phyloP scores from a whole-genome alignment of 2,888 invertebrate genomes.

The Drosophila prolongata region DNA sequence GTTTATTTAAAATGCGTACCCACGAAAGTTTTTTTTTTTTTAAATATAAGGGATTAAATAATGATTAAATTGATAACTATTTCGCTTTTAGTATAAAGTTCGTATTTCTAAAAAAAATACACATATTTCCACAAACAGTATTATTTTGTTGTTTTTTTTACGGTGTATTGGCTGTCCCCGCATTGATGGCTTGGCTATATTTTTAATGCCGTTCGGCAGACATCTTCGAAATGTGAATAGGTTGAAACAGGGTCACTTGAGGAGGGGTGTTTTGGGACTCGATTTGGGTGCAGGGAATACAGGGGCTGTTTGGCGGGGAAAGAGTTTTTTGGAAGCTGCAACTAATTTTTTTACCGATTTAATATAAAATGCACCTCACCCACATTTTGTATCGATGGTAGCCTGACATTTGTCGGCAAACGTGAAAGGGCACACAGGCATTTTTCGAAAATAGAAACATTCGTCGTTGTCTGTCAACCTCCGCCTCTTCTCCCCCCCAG shows the following conservation, averaged over 20 bases:
- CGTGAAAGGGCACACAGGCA: constrained; percentile 69
- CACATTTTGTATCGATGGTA: constrained; percentile 5
- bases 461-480: constrained; percentile 47
- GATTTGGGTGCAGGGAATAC: not conserved
- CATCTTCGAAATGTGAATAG: constrained; percentile 73
- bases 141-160: not conserved
- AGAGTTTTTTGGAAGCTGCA: constrained; percentile 22
- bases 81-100: too few relatives aligned
- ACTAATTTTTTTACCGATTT: constrained; percentile 55
- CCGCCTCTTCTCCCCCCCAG: not conserved
- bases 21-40: too few relatives aligned
- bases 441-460: constrained; percentile 66
- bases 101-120: too few relatives aligned
- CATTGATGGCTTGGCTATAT: constrained; percentile 60
- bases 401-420: constrained; percentile 66
- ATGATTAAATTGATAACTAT: too few relatives aligned
- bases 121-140: too few relatives aligned
- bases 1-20: too few relatives aligned
- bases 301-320: not conserved
- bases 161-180: constrained; percentile 5
- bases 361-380: too few relatives aligned
- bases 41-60: too few relatives aligned
- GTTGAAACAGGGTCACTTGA: constrained; percentile 61
- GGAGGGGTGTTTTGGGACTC: not conserved
- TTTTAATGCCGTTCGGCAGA: constrained; percentile 68